Evolutionary conservation across 2,113 vertebrate genomes (phyloP).

Genomic region (Cochlearius cochlearius): DNA sequence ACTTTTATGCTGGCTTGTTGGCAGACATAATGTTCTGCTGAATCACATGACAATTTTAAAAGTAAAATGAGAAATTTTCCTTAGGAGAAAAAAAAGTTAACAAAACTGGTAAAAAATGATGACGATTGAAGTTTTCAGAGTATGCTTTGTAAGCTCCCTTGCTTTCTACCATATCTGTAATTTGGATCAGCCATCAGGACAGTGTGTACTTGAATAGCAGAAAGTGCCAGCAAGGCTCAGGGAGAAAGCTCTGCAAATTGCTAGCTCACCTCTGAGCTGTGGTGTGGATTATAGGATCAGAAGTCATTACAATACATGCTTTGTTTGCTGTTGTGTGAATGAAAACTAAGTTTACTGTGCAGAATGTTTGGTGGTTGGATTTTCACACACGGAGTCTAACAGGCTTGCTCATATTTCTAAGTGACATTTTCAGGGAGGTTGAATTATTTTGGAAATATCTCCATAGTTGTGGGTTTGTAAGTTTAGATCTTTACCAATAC

Average conservation of each 20-base stretch:
- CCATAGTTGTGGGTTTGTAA: background rate
- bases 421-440: background rate
- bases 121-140: background rate
- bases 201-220: background rate
- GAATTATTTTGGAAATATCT: background rate
- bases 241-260: conserved; percentile 61
- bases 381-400: background rate
- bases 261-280: conserved; percentile 57
- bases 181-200: background rate
- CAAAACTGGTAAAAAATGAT: background rate
- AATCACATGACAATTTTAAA: background rate
- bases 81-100: background rate
- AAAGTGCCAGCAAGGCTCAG: conserved; percentile 35
- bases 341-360: conserved; percentile 45
- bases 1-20: background rate
- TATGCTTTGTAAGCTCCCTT: background rate
- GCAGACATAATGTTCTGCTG: background rate
- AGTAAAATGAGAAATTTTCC: background rate
- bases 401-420: background rate
- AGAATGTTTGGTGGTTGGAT: conserved; percentile 10
- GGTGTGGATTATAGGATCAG: conserved; percentile 62
- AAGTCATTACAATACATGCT: conserved; percentile 60
- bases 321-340: conserved; percentile 53
- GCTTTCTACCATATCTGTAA: background rate
- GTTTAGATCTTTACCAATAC: background rate